Conservation (phyloP, 2,797 vertebrate species). For the Xiphorhynchus erythropygius region DNA sequence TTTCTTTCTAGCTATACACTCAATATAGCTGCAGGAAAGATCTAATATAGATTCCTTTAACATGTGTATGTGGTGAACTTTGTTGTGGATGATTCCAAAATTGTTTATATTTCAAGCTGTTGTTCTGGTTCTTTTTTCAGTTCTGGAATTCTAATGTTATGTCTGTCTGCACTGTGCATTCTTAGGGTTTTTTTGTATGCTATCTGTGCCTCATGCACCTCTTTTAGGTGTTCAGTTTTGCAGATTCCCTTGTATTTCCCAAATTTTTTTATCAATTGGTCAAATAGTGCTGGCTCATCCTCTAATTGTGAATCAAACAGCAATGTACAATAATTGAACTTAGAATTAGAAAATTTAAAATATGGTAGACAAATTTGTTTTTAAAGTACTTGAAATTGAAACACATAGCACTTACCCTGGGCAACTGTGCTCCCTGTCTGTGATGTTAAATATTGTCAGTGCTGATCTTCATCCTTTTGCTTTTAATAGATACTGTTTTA, state of each 20-base stretch:
- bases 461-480: not conserved
- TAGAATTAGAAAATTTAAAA: not conserved
- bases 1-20: not conserved
- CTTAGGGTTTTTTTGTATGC: not conserved
- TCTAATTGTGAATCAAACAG: not conserved
- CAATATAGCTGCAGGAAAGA: not conserved
- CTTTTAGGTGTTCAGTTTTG: not conserved
- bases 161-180: not conserved
- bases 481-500: not conserved
- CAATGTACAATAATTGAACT: not conserved
- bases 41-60: not conserved
- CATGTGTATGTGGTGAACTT: not conserved
- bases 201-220: not conserved
- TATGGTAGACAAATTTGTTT: not conserved
- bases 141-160: not conserved
- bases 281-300: not conserved
- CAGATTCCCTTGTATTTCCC: not conserved
- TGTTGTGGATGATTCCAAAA: not conserved
- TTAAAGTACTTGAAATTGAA: not conserved
- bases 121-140: not conserved
- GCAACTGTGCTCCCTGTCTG: not conserved
- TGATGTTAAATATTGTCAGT: not conserved
- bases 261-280: not conserved
- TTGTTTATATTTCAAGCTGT: not conserved
- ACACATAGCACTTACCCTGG: not conserved